Evolutionary conservation across 2,113 vertebrate species (phyloP).

Genomic region (Coreoperca whiteheadi): DNA sequence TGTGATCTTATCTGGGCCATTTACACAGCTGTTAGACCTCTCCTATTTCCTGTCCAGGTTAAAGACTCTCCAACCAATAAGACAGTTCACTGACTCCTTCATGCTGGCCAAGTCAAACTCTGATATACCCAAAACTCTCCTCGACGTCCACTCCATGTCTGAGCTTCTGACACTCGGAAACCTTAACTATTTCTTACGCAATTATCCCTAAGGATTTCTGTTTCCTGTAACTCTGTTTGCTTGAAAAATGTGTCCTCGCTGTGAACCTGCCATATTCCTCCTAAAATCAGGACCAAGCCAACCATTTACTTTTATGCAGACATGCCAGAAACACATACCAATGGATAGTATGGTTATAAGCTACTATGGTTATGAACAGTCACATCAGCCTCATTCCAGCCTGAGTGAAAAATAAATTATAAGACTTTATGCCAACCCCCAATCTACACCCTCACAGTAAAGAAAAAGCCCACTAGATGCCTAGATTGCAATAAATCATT

Average conservation of each 20-base stretch:
- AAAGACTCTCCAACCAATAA: slow-evolving; percentile 22
- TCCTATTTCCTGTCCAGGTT: slow-evolving; percentile 62
- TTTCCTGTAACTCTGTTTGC: slow-evolving; percentile 54
- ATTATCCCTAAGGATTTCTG: slow-evolving; percentile 54
- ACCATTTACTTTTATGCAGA: slow-evolving; percentile 46
- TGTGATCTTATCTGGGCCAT: slow-evolving; percentile 41
- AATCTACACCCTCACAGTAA: slow-evolving; percentile 25
- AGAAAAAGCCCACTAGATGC: slow-evolving; percentile 54
- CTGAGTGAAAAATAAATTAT: slow-evolving; percentile 40
- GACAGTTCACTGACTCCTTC: slow-evolving; percentile 16
- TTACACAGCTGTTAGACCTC: slow-evolving; percentile 55
- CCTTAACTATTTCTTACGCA: slow-evolving; percentile 27
- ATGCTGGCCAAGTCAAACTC: slow-evolving; percentile 48
- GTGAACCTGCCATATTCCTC: slow-evolving; percentile 59
- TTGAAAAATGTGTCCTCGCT: slow-evolving; percentile 56
- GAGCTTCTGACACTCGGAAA: slow-evolving; percentile 53
- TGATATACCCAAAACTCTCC: slow-evolving; percentile 22
- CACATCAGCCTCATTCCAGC: slow-evolving; percentile 32
- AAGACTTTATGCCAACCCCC: slow-evolving; percentile 25
- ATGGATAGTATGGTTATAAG: slow-evolving; percentile 32
- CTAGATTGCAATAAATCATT: slow-evolving; percentile 63
- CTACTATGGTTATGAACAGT: slow-evolving; percentile 16
- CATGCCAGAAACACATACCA: slow-evolving; percentile 51
- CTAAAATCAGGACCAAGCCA: slow-evolving; percentile 16
- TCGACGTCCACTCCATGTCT: slow-evolving; percentile 18